Evolutionary conservation across 2,888 invertebrate genomes (phyloP), one percentile per base, ranked within the genome.

Genomic region (Drosophila diplacantha): DNA sequence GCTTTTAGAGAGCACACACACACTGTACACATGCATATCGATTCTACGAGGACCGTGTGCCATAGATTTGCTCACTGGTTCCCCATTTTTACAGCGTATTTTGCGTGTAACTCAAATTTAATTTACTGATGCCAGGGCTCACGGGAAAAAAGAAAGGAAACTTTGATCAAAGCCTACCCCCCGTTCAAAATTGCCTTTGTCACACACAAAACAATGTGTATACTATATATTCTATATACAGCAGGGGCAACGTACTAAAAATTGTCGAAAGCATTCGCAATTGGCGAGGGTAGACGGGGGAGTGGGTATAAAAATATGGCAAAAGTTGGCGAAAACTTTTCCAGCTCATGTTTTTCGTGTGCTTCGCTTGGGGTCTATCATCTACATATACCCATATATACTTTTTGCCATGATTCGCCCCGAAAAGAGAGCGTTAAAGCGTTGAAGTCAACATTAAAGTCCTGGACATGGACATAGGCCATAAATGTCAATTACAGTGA

Each of bases 101-200:
- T 60, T 64, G 41, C 46, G 41, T 52, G 46, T 49, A 73, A 77
- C 69, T 66, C 72, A 78, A 81, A 83, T 75, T 81, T 73, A 78
- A 79, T 83, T 79, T 83, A 71, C 69, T 62, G 69, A 50, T 64
- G 64, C 73, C 37, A 41, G 44, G 47, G 39, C 24, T 32, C 43
- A 26, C 4, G 29, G 18, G 44, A 8, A 29, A 14, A 18, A 44
- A 26, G 12, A 20, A 22, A 24, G 16, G 31, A 58, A 78, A 79
- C 67, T 68, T 81, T 79, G 81, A 81, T 79, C 81, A 83, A 83
- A 79, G 79, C 39, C 37, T 18, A 11, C 5, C 12, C 20, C 73
- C 54, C 34, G 50, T 34, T 54, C 52, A 59, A 81, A 81, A 79
- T 81, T 83, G 83, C 72, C 72, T 73, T 75, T 81, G 81, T 74